phyloP scores from a whole-genome alignment of 2,888 invertebrate genomes.

The Drosophila tripunctata region DNA sequence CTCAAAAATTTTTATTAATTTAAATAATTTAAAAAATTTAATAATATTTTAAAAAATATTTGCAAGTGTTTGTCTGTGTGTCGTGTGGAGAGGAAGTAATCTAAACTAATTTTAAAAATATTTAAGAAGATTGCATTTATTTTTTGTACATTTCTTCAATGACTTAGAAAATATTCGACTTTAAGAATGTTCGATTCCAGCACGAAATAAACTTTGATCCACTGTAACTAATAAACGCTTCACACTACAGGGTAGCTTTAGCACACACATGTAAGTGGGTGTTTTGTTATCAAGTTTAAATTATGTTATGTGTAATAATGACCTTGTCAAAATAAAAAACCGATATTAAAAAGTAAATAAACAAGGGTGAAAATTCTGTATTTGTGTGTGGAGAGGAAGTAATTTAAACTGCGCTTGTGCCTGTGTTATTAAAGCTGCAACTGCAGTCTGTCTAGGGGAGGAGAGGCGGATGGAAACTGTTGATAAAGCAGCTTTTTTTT shows the following conservation, averaged over 20 bases:
- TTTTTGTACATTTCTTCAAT: too few relatives aligned
- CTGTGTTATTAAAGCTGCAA: slow-evolving; percentile 1
- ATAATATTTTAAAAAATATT: too few relatives aligned
- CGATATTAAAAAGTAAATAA: slow-evolving; percentile 36
- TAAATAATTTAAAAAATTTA: too few relatives aligned
- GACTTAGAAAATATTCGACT: too few relatives aligned
- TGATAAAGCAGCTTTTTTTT: slow-evolving; percentile 37
- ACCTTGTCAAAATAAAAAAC: slow-evolving; percentile 48
- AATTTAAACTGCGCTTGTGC: background rate
- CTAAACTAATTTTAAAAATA: too few relatives aligned
- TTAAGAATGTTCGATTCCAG: too few relatives aligned
- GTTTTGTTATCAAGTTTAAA: background rate
- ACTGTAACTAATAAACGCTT: too few relatives aligned
- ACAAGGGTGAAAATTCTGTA: slow-evolving; percentile 1
- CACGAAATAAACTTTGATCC: too few relatives aligned
- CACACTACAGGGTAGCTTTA: background rate
- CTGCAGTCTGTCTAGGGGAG: background rate
- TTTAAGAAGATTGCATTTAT: too few relatives aligned
- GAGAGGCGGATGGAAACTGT: slow-evolving; percentile 17
- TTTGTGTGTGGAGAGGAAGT: background rate
- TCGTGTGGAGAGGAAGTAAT: too few relatives aligned
- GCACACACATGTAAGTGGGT: background rate
- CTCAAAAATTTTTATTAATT: too few relatives aligned
- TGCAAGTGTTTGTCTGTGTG: too few relatives aligned
- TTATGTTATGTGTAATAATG: slow-evolving; percentile 3